Evolutionary conservation across 2,888 invertebrate genomes (phyloP).

Genomic region (Sphecodes monilicornis): DNA sequence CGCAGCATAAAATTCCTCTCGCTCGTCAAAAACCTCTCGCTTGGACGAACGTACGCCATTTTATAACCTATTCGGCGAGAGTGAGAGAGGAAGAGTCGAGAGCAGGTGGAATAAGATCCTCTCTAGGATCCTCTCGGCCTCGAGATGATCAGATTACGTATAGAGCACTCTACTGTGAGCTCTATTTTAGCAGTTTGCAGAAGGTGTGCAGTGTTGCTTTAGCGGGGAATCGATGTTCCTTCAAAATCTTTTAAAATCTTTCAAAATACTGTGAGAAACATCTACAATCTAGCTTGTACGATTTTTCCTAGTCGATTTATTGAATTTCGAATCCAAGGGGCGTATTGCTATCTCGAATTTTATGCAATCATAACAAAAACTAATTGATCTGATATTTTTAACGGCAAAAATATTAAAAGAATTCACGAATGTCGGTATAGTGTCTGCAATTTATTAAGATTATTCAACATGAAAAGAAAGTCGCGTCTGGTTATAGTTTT

Average conservation of each 20-base stretch:
- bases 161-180: background rate
- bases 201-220: background rate
- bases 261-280: no score
- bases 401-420: no score
- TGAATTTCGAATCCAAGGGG: background rate
- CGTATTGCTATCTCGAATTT: no score
- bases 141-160: background rate
- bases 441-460: no score
- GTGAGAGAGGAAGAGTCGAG: no score
- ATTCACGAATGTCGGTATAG: no score
- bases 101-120: background rate
- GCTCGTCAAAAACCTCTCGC: background rate
- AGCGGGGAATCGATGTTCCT: background rate
- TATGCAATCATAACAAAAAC: no score
- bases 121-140: background rate
- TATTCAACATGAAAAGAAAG: no score
- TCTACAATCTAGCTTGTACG: no score
- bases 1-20: background rate
- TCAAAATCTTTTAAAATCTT: background rate
- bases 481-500: no score
- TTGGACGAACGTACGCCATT: background rate
- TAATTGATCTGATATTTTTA: no score
- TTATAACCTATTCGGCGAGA: background rate
- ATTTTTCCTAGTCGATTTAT: background rate
- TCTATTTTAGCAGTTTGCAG: background rate